phyloP scores from a whole-genome alignment of 2,888 invertebrate genomes.

The Troides helena region DNA sequence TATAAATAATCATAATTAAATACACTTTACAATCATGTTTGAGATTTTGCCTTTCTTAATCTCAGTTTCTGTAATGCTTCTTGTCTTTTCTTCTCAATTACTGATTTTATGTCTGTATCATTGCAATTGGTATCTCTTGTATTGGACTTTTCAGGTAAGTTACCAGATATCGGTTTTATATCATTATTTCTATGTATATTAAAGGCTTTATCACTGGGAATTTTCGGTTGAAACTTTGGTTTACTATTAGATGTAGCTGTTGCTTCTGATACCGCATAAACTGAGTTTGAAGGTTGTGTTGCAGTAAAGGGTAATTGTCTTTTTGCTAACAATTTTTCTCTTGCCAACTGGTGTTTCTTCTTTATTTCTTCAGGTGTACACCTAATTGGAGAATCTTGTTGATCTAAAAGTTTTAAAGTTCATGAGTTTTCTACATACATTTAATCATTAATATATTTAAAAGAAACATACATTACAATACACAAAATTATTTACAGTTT shows the following conservation, averaged over 20 bases:
- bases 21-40: conserved; percentile 32
- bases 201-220: conserved; percentile 40
- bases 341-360: conserved; percentile 80
- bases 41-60: conserved; percentile 50
- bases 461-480: no score
- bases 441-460: no score
- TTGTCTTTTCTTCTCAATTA: conserved; percentile 73
- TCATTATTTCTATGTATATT: conserved; percentile 34
- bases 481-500: no score
- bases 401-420: conserved; percentile 2
- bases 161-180: conserved; percentile 28
- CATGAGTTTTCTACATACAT: no score
- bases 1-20: neutral
- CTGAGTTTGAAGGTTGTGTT: conserved; percentile 44
- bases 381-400: conserved; percentile 64
- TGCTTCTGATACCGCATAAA: conserved; percentile 29
- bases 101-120: conserved; percentile 49
- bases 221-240: conserved; percentile 52
- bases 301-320: conserved; percentile 65
- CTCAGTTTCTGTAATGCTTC: conserved; percentile 72
- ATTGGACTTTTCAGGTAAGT: conserved; percentile 26
- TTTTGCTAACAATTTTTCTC: conserved; percentile 80
- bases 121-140: conserved; percentile 4
- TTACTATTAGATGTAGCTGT: conserved; percentile 38
- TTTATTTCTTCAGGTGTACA: conserved; percentile 82